Conservation (phyloP, 2,888 invertebrate species). For the Tenthredo notha region DNA sequence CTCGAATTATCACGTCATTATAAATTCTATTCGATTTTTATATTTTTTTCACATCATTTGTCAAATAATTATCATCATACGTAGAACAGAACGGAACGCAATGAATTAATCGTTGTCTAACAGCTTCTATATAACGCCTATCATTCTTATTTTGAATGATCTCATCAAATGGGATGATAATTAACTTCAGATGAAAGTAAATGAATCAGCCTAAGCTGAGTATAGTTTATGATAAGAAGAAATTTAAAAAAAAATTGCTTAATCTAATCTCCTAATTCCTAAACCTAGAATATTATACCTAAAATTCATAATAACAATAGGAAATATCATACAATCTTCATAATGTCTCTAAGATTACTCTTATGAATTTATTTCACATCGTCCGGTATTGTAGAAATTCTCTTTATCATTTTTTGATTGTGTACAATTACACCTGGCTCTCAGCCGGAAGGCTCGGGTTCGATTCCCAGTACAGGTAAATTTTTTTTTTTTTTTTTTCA, state of each 20-base stretch:
- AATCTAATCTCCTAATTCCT: no score
- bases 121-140: no score
- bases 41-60: neutral
- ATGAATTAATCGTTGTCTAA: no score
- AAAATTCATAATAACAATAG: neutral
- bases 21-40: neutral
- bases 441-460: slow-evolving; percentile 84
- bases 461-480: slow-evolving; percentile 82
- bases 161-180: no score
- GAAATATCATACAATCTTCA: neutral
- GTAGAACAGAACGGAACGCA: no score
- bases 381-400: slow-evolving; percentile 71
- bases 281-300: neutral
- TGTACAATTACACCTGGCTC: slow-evolving; percentile 82
- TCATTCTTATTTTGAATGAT: no score
- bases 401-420: no score
- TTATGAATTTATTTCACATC: neutral
- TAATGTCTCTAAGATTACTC: neutral
- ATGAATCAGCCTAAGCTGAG: no score
- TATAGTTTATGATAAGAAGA: no score
- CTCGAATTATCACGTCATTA: neutral
- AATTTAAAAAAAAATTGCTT: no score
- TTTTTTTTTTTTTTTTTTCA: slow-evolving; percentile 65
- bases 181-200: no score
- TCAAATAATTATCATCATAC: neutral